Evolutionary conservation across 2,888 invertebrate genomes (phyloP), one percentile per base, ranked within the genome.

Genomic region (Eugnorisma glareosa): DNA sequence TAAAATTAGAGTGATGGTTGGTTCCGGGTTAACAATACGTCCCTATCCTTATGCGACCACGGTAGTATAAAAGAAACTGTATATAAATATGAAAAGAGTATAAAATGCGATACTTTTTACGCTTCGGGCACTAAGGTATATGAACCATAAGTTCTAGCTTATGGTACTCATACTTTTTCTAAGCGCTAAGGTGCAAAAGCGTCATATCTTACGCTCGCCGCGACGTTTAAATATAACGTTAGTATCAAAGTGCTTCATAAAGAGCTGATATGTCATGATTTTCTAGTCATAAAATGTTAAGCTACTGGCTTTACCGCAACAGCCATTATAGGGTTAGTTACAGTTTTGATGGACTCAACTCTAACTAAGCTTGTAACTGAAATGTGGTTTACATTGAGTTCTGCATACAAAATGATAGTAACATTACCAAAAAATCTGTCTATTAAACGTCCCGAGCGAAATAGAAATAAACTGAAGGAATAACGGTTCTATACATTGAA

Each of bases 161-260:
- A 72, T 70, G 18, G 21, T 68, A 8, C 61, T 35, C 61, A 70
- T 79, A 54, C 66, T 51, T 77, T 68, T 66, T 57, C 43, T 67
- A 59, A 84, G 81, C 73, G 69, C 59, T 61, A 75, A 83, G 85
- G 76, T 82, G 85, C 43, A 76, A 81, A 84, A 72, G 81, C 67
- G 15, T 80, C 68, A n/a, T 84, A 75, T 73, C 51, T 81, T 45
- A 67, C 57, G 63, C 51, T 76, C n/a, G 31, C 69, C 10, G 13
- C 63, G 69, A 70, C 69, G 80, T 79, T 84, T 64, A 82, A 75
- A 80, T 80, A 81, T 67, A 63, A 63, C 13, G 66, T 63, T 59
- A 73, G 43, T 75, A 64, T 64, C 57, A 48, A 10, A 81, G 82
- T 76, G 85, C 67, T 66, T 72, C 76, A 67, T 81, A 81, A 70